These are phyloP conservation scores for Trichogramma dendrolimi DNA, from an alignment of 2,888 invertebrate species.

Conservation along the genomic window DNA sequence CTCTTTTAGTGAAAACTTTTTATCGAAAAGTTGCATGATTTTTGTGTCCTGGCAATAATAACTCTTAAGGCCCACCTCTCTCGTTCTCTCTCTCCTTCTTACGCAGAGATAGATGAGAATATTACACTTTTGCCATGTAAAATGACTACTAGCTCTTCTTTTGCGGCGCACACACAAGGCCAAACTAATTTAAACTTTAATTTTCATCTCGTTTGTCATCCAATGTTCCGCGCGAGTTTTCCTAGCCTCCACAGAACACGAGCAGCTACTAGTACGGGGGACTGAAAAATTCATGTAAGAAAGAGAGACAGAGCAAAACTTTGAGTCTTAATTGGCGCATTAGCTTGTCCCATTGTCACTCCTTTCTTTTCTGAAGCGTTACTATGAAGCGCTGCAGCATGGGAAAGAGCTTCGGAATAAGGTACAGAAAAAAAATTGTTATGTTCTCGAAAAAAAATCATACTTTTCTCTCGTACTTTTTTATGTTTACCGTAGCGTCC, in stretches of 20 bases:
- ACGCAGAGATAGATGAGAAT: conserved; percentile 16
- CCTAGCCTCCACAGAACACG: not conserved
- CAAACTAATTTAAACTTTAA: conserved; percentile 31
- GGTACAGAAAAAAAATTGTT: conserved; percentile 15
- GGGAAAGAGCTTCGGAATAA: not conserved
- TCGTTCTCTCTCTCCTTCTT: conserved; percentile 4
- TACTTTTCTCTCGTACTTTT: not conserved
- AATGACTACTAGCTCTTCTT: conserved; percentile 16
- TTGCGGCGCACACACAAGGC: conserved; percentile 12
- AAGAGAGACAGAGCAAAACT: conserved; percentile 12
- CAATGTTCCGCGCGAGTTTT: conserved; percentile 22
- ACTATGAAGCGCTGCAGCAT: conserved; percentile 10
- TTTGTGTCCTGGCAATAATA: conserved; percentile 27
- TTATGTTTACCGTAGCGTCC: too few species aligned
- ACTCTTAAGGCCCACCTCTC: not conserved
- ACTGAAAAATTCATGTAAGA: conserved; percentile 28
- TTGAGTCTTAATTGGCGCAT: conserved; percentile 28
- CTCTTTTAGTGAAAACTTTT: conserved; percentile 6
- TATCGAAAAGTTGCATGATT: conserved; percentile 14
- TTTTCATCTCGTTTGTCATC: conserved; percentile 31
- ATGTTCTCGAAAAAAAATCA: not conserved
- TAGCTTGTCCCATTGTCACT: conserved; percentile 28
- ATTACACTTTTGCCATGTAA: conserved; percentile 25
- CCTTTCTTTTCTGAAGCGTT: conserved; percentile 13
- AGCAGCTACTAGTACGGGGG: conserved; percentile 10